A percentile compares a stretch with the other conserved stretches of the same genome.
Conservation (phyloP, 2,797 vertebrate genomes). For the Percopsis omiscomaycus region DNA sequence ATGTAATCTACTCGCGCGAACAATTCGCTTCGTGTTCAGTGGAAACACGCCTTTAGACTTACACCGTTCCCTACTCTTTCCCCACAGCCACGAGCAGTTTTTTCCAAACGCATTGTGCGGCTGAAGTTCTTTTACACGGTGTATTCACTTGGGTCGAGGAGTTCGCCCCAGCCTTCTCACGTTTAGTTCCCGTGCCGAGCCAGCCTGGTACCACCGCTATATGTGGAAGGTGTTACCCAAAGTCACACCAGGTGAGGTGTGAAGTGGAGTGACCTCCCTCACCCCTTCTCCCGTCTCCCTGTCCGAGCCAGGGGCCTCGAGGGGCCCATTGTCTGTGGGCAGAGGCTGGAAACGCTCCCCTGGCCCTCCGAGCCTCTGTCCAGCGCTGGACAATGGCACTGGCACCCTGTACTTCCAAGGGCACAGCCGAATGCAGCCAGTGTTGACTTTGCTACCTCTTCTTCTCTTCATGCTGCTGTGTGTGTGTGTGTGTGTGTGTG, state of each 20-base stretch:
- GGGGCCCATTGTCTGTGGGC: constrained; percentile 55
- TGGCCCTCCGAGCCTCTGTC: constrained; percentile 43
- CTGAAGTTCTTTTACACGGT: too few species aligned
- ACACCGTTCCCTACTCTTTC: too few species aligned
- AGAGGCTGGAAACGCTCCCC: constrained; percentile 55
- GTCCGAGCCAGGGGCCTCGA: constrained; percentile 35
- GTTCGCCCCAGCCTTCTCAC: too few species aligned
- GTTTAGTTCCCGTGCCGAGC: too few species aligned
- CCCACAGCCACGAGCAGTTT: too few species aligned
- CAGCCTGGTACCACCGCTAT: too few species aligned
- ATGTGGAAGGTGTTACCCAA: not conserved
- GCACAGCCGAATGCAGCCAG: constrained; percentile 43
- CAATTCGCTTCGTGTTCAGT: too few species aligned
- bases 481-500: constrained; percentile 23
- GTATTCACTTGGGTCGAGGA: too few species aligned
- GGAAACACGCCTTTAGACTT: too few species aligned
- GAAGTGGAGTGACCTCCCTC: constrained; percentile 44
- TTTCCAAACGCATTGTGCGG: too few species aligned
- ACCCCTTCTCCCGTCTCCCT: constrained; percentile 21
- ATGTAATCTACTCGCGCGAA: too few species aligned
- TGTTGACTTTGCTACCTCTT: constrained; percentile 59
- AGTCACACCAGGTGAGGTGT: constrained; percentile 28
- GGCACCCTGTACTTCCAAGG: constrained; percentile 52
- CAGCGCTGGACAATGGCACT: constrained; percentile 50
- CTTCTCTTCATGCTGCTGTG: constrained; percentile 34